phyloP scores from a whole-genome alignment of 2,888 invertebrate genomes.

The Nymphalis polychloros region DNA sequence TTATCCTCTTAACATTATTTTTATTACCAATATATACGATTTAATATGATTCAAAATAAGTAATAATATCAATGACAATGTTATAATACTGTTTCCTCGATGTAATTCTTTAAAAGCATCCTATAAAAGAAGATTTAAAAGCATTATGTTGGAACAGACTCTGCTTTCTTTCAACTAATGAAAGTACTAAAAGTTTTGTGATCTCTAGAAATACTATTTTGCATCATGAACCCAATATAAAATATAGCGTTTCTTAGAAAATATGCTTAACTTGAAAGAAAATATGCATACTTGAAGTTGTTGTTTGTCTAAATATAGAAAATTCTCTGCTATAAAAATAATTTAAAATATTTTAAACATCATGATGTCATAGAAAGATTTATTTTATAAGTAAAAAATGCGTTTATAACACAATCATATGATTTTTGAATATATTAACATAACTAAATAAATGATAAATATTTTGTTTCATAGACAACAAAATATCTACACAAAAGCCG shows the following conservation, averaged over 20 bases:
- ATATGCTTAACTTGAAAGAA: slow-evolving; percentile 10
- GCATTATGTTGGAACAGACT: slow-evolving; percentile 27
- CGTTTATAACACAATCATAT: not conserved
- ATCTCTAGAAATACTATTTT: slow-evolving; percentile 26
- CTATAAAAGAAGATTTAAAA: slow-evolving; percentile 23
- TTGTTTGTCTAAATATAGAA: not conserved
- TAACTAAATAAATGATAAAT: not conserved
- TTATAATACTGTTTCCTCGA: slow-evolving; percentile 3
- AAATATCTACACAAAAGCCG: not conserved
- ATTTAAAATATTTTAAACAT: not conserved
- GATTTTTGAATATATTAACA: not conserved
- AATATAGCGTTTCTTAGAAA: slow-evolving; percentile 5
- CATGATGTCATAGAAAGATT: not conserved
- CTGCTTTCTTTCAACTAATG: slow-evolving; percentile 24
- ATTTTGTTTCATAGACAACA: not conserved
- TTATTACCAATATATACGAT: too few species aligned
- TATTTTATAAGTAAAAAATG: not conserved
- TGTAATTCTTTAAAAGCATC: slow-evolving; percentile 19
- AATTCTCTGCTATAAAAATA: not conserved
- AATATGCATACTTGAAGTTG: slow-evolving; percentile 1
- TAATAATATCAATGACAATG: too few species aligned
- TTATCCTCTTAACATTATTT: too few species aligned
- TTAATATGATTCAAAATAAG: too few species aligned
- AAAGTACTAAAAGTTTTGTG: slow-evolving; percentile 28
- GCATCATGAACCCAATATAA: slow-evolving; percentile 11